phyloP scores from a whole-genome alignment of 2,888 invertebrate species.

The Ophonus ardosiacus region DNA sequence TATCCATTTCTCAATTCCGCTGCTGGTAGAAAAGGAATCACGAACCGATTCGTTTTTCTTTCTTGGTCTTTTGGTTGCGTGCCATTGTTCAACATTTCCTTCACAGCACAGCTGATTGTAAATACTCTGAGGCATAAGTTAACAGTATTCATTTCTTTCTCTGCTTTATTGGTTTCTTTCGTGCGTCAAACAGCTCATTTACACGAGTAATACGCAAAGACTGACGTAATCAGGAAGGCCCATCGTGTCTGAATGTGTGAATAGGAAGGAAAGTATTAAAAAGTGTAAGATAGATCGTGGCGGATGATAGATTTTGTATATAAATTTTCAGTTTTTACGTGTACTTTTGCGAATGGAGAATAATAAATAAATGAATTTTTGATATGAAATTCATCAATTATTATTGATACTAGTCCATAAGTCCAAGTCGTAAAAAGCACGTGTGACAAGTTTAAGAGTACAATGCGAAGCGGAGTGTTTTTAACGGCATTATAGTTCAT shows the following conservation, averaged over 20 bases:
- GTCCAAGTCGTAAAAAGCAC: too few species aligned
- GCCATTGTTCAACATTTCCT: constrained; percentile 20
- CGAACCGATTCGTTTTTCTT: constrained; percentile 8
- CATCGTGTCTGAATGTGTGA: constrained; percentile 38
- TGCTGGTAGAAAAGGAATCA: neutral
- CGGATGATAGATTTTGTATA: neutral
- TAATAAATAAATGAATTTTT: too few species aligned
- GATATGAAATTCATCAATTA: too few species aligned
- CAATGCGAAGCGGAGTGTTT: too few species aligned
- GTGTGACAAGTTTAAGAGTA: too few species aligned
- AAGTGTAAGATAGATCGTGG: neutral
- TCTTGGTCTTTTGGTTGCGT: constrained; percentile 1
- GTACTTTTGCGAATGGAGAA: too few species aligned
- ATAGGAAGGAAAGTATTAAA: constrained; percentile 17
- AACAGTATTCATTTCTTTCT: constrained; percentile 38
- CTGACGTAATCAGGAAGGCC: constrained; percentile 37
- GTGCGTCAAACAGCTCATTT: constrained; percentile 29
- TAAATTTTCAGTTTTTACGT: too few species aligned
- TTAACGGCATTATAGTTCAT: too few species aligned
- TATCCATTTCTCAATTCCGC: constrained; percentile 21
- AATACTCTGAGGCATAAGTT: constrained; percentile 35
- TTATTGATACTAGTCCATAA: too few species aligned
- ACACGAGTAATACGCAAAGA: constrained; percentile 33
- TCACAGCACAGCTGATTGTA: constrained; percentile 26
- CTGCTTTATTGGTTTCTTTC: constrained; percentile 49